Percentiles rank a stretch among this genome's conserved stretches.
phyloP scores from a whole-genome alignment of 2,113 vertebrate species.

The Ophiodon elongatus region DNA sequence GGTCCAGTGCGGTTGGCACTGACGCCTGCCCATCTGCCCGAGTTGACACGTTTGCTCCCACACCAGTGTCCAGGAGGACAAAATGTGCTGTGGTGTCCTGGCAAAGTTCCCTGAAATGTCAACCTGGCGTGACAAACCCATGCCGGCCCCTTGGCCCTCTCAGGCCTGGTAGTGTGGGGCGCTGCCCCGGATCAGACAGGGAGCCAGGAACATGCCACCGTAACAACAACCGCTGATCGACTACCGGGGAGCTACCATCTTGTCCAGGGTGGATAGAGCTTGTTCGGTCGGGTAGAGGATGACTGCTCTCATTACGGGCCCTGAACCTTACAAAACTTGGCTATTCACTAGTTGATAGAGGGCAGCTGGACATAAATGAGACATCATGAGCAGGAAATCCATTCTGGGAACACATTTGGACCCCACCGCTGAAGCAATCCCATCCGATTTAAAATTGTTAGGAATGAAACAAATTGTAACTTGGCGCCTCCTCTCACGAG shows the following conservation, averaged over 20 bases:
- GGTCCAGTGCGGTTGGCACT: constrained; percentile 79
- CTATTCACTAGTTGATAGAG: constrained; percentile 35
- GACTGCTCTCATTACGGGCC: constrained; percentile 63
- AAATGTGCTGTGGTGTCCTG: constrained; percentile 77
- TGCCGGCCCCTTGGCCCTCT: constrained; percentile 62
- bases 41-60: constrained; percentile 76
- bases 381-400: constrained; percentile 29
- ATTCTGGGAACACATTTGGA: constrained; percentile 23
- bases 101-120: constrained; percentile 82
- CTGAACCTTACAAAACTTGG: constrained; percentile 50
- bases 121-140: constrained; percentile 77
- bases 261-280: constrained; percentile 68
- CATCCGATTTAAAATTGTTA: constrained; percentile 33
- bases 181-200: constrained; percentile 65
- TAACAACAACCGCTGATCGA: constrained; percentile 76
- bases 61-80: constrained; percentile 78
- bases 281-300: constrained; percentile 64
- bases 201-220: constrained; percentile 79
- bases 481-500: constrained; percentile 13
- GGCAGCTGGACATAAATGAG: constrained; percentile 56
- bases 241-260: constrained; percentile 76
- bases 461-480: constrained; percentile 51
- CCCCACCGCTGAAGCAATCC: constrained; percentile 4
- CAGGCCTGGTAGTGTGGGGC: constrained; percentile 63
- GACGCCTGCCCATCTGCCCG: constrained; percentile 82